Conservation (phyloP, 1,140 invertebrate genomes). For the Notospermus geniculatus region DNA sequence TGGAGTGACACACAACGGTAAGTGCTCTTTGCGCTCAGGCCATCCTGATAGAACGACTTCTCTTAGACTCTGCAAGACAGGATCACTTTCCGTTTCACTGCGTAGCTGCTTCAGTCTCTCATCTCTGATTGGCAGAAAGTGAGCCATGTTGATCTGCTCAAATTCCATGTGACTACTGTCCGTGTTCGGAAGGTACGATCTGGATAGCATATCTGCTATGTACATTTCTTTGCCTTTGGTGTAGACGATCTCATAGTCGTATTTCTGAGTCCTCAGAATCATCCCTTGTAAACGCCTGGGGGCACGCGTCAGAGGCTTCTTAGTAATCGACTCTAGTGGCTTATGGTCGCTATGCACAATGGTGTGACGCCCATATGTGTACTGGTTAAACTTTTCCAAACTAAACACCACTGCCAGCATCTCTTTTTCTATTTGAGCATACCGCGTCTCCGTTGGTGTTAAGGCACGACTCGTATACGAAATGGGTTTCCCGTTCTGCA, state of each 20-base stretch:
- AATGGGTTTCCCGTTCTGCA: constrained; percentile 28
- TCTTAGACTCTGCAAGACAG: not conserved
- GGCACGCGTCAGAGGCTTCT: constrained; percentile 10
- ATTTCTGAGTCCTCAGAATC: constrained; percentile 44
- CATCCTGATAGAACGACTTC: not conserved
- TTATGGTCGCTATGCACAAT: not conserved
- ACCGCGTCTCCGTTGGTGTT: constrained; percentile 15
- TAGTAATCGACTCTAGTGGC: constrained; percentile 11
- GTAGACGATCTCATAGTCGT: constrained; percentile 44
- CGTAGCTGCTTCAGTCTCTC: not conserved
- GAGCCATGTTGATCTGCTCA: constrained; percentile 2
- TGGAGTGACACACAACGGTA: not conserved
- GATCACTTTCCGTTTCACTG: not conserved
- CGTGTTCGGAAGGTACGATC: constrained; percentile 10
- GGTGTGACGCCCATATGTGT: not conserved
- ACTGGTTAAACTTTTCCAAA: constrained; percentile 9
- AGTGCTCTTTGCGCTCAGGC: not conserved
- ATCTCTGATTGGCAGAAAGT: not conserved
- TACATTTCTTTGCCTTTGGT: constrained; percentile 45
- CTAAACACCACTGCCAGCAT: constrained; percentile 9
- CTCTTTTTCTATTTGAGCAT: constrained; percentile 26
- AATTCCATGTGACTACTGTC: too few species aligned
- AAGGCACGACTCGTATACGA: constrained; percentile 20
- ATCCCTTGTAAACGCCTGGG: constrained; percentile 7
- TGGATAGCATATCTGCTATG: constrained; percentile 42